Conservation (phyloP, 2,797 vertebrate species). For the Siniperca obscura region DNA sequence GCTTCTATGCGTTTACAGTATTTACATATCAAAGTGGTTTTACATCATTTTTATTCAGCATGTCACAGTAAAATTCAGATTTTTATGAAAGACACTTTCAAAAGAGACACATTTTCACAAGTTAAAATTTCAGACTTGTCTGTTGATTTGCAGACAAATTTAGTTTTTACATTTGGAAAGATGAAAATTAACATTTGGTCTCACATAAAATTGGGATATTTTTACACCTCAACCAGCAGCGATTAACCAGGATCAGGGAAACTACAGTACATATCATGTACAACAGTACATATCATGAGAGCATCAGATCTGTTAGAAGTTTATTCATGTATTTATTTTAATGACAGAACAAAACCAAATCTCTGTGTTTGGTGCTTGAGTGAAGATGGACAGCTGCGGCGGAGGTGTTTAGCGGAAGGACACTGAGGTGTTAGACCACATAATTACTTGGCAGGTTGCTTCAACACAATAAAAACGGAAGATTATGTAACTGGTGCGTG, state of each 20-base stretch:
- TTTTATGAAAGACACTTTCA: background rate
- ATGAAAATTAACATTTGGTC: conserved; percentile 19
- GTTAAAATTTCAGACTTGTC: background rate
- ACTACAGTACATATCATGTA: too few species aligned
- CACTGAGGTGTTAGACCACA: conserved; percentile 40
- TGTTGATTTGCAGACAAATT: background rate
- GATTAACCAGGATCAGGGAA: background rate
- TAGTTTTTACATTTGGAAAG: conserved; percentile 1
- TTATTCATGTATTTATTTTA: conserved; percentile 9
- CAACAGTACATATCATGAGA: background rate
- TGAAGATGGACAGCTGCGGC: conserved; percentile 54
- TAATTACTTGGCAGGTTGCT: conserved; percentile 46
- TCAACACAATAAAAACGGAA: conserved; percentile 26
- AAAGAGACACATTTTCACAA: background rate
- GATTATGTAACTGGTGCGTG: conserved; percentile 33
- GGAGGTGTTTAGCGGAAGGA: conserved; percentile 51
- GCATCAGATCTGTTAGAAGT: conserved; percentile 14
- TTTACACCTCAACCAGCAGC: conserved; percentile 17
- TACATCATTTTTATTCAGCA: background rate
- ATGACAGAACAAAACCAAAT: conserved; percentile 2
- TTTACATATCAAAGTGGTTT: conserved; percentile 8
- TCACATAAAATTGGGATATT: conserved; percentile 4
- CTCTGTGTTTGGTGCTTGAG: background rate
- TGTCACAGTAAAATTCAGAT: background rate
- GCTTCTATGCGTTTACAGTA: background rate